Evolutionary conservation across 2,797 vertebrate species (phyloP).

Genomic region (Loris lydekkerianus): DNA sequence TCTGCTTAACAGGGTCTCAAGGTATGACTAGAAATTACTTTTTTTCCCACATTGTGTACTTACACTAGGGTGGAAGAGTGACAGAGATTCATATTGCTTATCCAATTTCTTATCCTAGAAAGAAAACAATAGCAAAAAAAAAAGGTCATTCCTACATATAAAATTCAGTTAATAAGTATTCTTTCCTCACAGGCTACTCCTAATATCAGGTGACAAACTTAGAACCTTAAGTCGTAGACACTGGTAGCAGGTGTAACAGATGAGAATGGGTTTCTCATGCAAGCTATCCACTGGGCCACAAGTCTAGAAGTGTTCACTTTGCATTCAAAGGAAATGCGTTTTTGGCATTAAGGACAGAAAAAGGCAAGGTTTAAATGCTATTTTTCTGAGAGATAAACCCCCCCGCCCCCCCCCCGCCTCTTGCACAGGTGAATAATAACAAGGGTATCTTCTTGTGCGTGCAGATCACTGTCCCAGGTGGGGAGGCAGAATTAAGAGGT

Average conservation of each 20-base stretch:
- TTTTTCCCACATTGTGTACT: constrained; percentile 85
- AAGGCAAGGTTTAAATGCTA: neutral
- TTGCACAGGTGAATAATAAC: neutral
- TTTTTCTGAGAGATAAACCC: neutral
- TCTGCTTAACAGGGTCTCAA: neutral
- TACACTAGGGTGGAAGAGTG: constrained; percentile 94
- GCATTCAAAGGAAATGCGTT: neutral
- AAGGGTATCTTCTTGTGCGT: neutral
- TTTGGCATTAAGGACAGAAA: neutral
- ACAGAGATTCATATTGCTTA: constrained; percentile 94
- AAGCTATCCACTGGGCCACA: neutral
- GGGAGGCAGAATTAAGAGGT: too few relatives aligned
- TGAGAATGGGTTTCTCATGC: neutral
- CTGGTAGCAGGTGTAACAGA: neutral
- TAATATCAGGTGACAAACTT: neutral
- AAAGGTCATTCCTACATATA: neutral
- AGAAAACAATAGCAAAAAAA: constrained; percentile 22
- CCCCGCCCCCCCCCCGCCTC: too few relatives aligned
- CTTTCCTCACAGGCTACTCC: neutral
- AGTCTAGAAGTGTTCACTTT: neutral
- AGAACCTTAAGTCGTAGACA: neutral
- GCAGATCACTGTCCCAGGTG: neutral
- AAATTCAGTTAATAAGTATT: neutral
- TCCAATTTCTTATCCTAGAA: constrained; percentile 97
- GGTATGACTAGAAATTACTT: accelerated